Conservation (phyloP, 2,797 vertebrate species). For the Tolypeutes matacus region DNA sequence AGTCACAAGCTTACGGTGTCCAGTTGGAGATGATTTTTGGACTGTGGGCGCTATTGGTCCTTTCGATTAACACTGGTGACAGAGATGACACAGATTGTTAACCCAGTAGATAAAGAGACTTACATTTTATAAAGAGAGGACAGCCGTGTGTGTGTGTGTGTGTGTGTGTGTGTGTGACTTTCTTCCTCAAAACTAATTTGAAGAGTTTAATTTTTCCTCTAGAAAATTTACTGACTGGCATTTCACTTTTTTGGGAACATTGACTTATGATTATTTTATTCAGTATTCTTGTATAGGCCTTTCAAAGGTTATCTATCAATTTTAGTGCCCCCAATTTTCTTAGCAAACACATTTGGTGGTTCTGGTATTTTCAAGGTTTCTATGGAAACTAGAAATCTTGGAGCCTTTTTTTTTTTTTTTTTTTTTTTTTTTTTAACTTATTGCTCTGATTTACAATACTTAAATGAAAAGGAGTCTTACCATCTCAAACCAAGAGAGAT, state of each 20-base stretch:
- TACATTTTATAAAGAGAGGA: slow-evolving; percentile 34
- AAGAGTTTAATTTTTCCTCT: not conserved
- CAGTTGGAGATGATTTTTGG: slow-evolving; percentile 10
- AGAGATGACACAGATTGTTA: slow-evolving; percentile 48
- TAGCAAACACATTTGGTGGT: slow-evolving; percentile 71
- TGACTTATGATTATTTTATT: slow-evolving; percentile 77
- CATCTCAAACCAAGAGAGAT: slow-evolving; percentile 53
- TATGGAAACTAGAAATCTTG: slow-evolving; percentile 74
- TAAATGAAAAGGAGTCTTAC: slow-evolving; percentile 64
- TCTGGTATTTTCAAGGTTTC: slow-evolving; percentile 77
- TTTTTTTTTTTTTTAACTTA: slow-evolving; percentile 60
- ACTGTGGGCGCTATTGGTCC: not conserved
- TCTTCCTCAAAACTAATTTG: slow-evolving; percentile 35
- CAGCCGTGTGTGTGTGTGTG: not conserved
- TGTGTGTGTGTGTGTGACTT: not conserved
- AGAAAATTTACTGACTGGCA: slow-evolving; percentile 62
- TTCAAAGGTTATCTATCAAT: slow-evolving; percentile 72
- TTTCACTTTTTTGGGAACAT: slow-evolving; percentile 70
- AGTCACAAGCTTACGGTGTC: slow-evolving; percentile 24
- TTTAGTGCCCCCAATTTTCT: slow-evolving; percentile 73
- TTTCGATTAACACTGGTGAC: slow-evolving; percentile 18
- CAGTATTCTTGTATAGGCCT: slow-evolving; percentile 62
- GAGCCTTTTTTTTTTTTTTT: slow-evolving; percentile 61
- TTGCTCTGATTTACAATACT: slow-evolving; percentile 59
- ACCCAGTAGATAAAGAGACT: not conserved